Percentiles rank a stretch among this genome's conserved stretches.
These are phyloP conservation scores for Champsocephalus gunnari DNA, from an alignment of 2,797 vertebrate species.

Conservation along the genomic window DNA sequence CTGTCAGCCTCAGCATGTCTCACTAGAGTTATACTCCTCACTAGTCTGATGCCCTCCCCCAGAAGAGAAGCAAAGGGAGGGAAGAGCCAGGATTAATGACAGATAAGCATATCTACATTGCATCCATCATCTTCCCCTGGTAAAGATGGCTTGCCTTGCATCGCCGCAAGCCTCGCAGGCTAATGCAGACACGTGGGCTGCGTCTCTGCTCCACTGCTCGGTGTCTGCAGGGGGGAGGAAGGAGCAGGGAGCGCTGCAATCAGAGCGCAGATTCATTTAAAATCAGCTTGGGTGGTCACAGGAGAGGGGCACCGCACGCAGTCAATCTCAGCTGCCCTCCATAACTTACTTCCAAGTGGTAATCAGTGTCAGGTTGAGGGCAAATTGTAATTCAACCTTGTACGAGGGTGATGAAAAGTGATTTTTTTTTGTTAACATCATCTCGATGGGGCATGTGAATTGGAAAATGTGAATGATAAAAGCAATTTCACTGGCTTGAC, in stretches of 20 bases:
- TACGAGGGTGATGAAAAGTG: background rate
- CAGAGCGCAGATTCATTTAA: constrained; percentile 67
- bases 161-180: constrained; percentile 50
- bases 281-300: constrained; percentile 61
- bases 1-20: constrained; percentile 57
- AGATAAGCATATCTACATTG: constrained; percentile 69
- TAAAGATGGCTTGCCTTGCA: constrained; percentile 55
- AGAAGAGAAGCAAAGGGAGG: constrained; percentile 49
- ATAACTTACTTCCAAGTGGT: constrained; percentile 6
- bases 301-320: constrained; percentile 33
- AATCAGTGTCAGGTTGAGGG: background rate
- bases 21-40: constrained; percentile 46
- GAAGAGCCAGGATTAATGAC: constrained; percentile 66
- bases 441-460: constrained; percentile 14
- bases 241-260: constrained; percentile 38
- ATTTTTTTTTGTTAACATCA: constrained; percentile 3
- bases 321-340: background rate
- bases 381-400: background rate
- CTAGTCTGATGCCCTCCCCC: constrained; percentile 53
- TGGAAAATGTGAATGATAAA: constrained; percentile 10
- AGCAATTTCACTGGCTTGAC: background rate
- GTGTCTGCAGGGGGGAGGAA: constrained; percentile 42
- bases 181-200: constrained; percentile 54
- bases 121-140: constrained; percentile 64
- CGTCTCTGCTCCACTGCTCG: constrained; percentile 39